phyloP scores from a whole-genome alignment of 2,113 vertebrate species.

The Xiphias gladius region DNA sequence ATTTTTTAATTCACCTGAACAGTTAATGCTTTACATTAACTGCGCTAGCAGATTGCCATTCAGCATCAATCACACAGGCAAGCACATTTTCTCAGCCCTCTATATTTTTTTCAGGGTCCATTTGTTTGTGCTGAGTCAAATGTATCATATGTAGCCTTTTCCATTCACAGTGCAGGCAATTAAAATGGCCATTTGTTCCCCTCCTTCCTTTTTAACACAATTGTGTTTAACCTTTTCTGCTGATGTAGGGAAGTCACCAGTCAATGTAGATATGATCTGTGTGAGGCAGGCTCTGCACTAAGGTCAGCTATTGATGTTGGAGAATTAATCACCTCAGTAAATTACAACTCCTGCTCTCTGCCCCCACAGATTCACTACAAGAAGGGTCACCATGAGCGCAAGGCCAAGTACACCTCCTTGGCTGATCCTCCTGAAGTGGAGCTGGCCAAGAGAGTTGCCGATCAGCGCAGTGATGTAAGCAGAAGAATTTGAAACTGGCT shows the following conservation, averaged over 20 bases:
- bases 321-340: slow-evolving; percentile 11
- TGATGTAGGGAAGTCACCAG: neutral
- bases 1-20: neutral
- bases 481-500: neutral
- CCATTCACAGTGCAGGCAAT: slow-evolving; percentile 2
- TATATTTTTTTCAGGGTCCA: neutral
- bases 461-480: slow-evolving; percentile 95
- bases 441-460: slow-evolving; percentile 90
- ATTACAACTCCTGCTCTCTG: slow-evolving; percentile 19
- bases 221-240: slow-evolving; percentile 23
- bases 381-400: slow-evolving; percentile 90
- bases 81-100: neutral
- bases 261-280: slow-evolving; percentile 1
- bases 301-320: slow-evolving; percentile 32
- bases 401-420: slow-evolving; percentile 91
- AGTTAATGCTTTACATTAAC: neutral
- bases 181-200: slow-evolving; percentile 22
- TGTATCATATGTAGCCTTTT: slow-evolving; percentile 11
- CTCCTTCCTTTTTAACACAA: neutral
- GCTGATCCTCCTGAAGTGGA: slow-evolving; percentile 92
- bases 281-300: neutral
- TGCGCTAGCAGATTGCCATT: neutral
- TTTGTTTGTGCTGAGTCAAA: slow-evolving; percentile 46
- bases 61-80: neutral
- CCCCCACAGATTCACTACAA: slow-evolving; percentile 91